Conservation (phyloP, 2,888 invertebrate genomes). For the Mesochorus sp. region DNA sequence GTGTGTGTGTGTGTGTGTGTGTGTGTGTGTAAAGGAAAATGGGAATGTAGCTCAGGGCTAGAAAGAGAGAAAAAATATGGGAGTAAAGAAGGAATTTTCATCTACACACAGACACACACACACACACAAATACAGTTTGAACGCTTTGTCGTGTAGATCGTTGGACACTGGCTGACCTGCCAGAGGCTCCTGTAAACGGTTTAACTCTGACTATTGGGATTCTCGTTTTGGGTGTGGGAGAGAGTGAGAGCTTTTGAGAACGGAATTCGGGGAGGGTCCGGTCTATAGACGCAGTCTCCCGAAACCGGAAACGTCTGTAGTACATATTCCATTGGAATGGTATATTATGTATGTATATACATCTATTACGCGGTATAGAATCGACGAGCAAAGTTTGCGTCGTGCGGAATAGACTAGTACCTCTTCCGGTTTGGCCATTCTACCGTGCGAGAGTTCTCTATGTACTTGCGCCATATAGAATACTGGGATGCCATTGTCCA, state of each 20-base stretch:
- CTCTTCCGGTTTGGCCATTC: constrained; percentile 57
- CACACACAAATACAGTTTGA: constrained; percentile 14
- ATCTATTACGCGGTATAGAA: constrained; percentile 55
- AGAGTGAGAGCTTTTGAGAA: constrained; percentile 49
- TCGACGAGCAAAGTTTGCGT: constrained; percentile 57
- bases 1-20: no score
- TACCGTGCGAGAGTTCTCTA: constrained; percentile 6
- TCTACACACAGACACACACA: constrained; percentile 19
- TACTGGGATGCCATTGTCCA: constrained; percentile 34
- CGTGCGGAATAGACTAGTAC: constrained; percentile 55
- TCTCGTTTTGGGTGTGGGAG: neutral
- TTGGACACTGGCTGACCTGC: constrained; percentile 46
- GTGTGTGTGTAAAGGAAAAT: no score
- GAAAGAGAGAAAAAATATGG: constrained; percentile 18
- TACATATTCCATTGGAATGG: constrained; percentile 16
- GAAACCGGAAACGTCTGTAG: constrained; percentile 48
- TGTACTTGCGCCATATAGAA: constrained; percentile 19
- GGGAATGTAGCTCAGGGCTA: neutral
- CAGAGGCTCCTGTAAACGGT: constrained; percentile 53
- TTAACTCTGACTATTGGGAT: constrained; percentile 31
- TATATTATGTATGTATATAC: constrained; percentile 13
- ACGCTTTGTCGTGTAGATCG: constrained; percentile 35
- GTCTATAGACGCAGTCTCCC: constrained; percentile 50
- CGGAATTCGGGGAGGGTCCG: constrained; percentile 49
- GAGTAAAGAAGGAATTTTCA: neutral